Base-by-base conservation (phyloP, 2,797 vertebrate species). In the Muraenolepis orangiensis region DNA sequence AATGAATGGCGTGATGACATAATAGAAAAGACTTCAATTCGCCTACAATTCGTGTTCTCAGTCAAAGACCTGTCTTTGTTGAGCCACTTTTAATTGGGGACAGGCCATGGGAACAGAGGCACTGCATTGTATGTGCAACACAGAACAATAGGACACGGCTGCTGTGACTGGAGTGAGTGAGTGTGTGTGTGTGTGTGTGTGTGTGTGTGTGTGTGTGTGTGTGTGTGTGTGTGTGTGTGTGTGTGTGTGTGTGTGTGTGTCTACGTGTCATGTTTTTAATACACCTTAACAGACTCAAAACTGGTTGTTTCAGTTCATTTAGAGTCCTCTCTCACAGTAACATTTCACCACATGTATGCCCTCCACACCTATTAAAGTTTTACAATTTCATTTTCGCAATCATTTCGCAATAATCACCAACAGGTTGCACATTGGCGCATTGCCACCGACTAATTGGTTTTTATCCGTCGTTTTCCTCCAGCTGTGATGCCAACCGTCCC, bases 131-230 rank as follows among this genome's bases (percentile, higher is more conserved):
- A 76, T 82, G 67, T 80, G 77, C 83, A 82, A 75, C 75, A 68
- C 74, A 76, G 77, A 82, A 91, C 88, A 90, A 91, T 85, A 80
- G 84, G 69, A 76, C 74, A n/a, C n/a, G 64, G 70, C 77, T 81
- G 77, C 57, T 26, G n/a, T 64, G 57, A 64, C 57, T 14, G 20
- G 51, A 46, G 51, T 61, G 51, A 23, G 51, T 61, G n/a, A 2
- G 51, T 61, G 51, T 64, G 57, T 64, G 57, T 64, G 51, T 61
- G 51, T 61, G 51, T 10, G n/a, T n/a, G n/a, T n/a, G n/a, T n/a
- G n/a, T n/a, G n/a, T n/a, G n/a, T n/a, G n/a, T n/a, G n/a, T n/a
- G n/a, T n/a, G n/a, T n/a, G n/a, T n/a, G n/a, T n/a, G n/a, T n/a
- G n/a, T n/a, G n/a, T n/a, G n/a, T n/a, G n/a, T n/a, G n/a, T n/a